Evolutionary conservation across 2,888 invertebrate species (phyloP).

Genomic region (Agrotis puta): DNA sequence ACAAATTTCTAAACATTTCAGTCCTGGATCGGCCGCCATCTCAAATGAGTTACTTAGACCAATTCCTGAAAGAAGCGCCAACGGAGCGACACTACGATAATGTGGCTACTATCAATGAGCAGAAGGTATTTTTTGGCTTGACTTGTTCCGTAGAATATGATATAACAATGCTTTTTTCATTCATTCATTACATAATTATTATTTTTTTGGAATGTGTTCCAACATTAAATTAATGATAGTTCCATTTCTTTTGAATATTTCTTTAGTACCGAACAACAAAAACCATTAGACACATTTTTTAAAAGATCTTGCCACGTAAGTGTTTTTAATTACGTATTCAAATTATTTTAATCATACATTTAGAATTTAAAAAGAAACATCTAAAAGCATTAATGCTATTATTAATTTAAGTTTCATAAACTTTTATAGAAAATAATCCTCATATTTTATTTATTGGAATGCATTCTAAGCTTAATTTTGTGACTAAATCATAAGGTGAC

Average conservation of each 20-base stretch:
- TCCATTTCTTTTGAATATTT: too few relatives aligned
- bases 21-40: conserved; percentile 97
- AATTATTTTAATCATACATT: too few relatives aligned
- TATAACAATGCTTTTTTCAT: conserved; percentile 58
- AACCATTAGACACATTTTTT: too few relatives aligned
- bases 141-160: conserved; percentile 15
- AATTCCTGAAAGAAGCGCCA: conserved; percentile 95
- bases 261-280: too few relatives aligned
- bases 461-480: conserved; percentile 51
- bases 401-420: too few relatives aligned
- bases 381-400: too few relatives aligned
- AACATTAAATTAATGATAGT: neutral
- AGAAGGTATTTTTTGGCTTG: conserved; percentile 80
- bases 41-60: conserved; percentile 97
- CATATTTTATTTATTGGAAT: conserved; percentile 33
- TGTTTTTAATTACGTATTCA: too few relatives aligned
- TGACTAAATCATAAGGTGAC: conserved; percentile 69
- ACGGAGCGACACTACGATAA: conserved; percentile 88
- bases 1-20: conserved; percentile 80
- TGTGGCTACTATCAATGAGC: conserved; percentile 85
- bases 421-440: neutral
- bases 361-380: too few relatives aligned
- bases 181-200: conserved; percentile 54
- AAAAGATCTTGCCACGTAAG: too few relatives aligned
- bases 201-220: conserved; percentile 53